Percentiles rank a stretch among this genome's conserved stretches.
Conservation (phyloP, 2,888 invertebrate species). For the Epistrophe grossulariae region DNA sequence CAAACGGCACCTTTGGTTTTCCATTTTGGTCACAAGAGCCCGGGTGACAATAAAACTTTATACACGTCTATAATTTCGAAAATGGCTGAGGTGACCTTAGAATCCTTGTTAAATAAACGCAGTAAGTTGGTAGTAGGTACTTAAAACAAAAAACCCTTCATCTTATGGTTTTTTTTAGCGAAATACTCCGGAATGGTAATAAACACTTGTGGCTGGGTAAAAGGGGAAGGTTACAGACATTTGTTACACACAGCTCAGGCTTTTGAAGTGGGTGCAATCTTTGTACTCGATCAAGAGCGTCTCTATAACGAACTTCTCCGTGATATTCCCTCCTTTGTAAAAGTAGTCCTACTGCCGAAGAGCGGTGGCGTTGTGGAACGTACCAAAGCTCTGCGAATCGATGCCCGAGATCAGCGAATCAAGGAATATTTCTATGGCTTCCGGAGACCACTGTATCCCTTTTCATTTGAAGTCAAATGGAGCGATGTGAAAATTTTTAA, state of each 20-base stretch:
- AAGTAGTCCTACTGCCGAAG: slow-evolving; percentile 96
- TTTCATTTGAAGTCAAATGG: slow-evolving; percentile 97
- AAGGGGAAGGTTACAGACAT: slow-evolving; percentile 94
- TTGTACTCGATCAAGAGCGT: slow-evolving; percentile 98
- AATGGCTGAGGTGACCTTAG: slow-evolving; percentile 93
- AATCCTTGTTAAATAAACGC: slow-evolving; percentile 94
- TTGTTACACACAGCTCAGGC: slow-evolving; percentile 95
- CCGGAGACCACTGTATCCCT: slow-evolving; percentile 93
- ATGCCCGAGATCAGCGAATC: slow-evolving; percentile 91
- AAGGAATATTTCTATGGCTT: slow-evolving; percentile 98
- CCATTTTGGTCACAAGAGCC: slow-evolving; percentile 95
- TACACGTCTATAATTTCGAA: slow-evolving; percentile 93
- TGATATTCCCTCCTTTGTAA: slow-evolving; percentile 97
- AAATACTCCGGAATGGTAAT: slow-evolving; percentile 95
- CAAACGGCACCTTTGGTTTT: slow-evolving; percentile 96
- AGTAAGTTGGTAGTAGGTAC: slow-evolving; percentile 85
- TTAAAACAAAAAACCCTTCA: not conserved
- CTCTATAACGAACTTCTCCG: slow-evolving; percentile 96
- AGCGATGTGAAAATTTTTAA: slow-evolving; percentile 95
- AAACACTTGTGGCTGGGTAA: slow-evolving; percentile 99
- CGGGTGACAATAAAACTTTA: slow-evolving; percentile 90
- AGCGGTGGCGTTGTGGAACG: slow-evolving; percentile 98
- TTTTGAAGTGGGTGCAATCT: slow-evolving; percentile 97
- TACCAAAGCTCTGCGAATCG: slow-evolving; percentile 88
- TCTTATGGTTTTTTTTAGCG: slow-evolving; percentile 84